Evolutionary conservation across 2,797 vertebrate species (phyloP).

Genomic region (Syngnathus acus): DNA sequence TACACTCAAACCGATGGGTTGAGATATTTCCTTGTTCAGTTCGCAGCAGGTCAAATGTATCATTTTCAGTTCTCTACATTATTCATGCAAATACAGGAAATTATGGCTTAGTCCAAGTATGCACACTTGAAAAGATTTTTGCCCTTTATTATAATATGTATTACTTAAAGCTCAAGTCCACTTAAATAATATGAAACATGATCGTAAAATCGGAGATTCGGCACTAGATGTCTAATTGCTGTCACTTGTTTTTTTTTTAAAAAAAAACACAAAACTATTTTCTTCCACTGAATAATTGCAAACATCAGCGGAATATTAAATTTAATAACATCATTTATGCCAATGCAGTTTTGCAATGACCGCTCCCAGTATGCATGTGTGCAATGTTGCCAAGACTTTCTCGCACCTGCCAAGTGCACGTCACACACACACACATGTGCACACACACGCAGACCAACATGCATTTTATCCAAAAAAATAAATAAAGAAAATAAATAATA

Average conservation of each 20-base stretch:
- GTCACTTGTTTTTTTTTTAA: neutral
- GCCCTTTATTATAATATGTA: neutral
- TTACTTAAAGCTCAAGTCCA: neutral
- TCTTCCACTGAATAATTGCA: neutral
- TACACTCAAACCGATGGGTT: too few relatives aligned
- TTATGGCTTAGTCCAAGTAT: too few relatives aligned
- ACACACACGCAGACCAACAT: neutral
- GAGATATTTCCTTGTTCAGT: too few relatives aligned
- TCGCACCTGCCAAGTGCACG: slow-evolving; percentile 16
- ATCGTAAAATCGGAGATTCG: neutral
- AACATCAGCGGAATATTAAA: neutral
- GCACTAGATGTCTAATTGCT: neutral
- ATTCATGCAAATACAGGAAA: too few relatives aligned
- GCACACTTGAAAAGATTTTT: neutral
- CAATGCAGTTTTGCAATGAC: neutral
- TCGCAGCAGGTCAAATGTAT: too few relatives aligned
- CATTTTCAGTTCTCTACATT: too few relatives aligned
- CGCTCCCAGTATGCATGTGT: neutral
- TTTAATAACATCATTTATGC: neutral
- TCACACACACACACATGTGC: slow-evolving; percentile 12
- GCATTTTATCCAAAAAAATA: slow-evolving; percentile 2
- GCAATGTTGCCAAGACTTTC: neutral
- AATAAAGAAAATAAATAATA: slow-evolving; percentile 1
- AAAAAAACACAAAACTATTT: neutral
- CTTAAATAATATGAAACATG: neutral